Evolutionary conservation across 30 jellyfish, hydroid and myxozoan species (phyloP).

Genomic region (Catostylus mosaicus): DNA sequence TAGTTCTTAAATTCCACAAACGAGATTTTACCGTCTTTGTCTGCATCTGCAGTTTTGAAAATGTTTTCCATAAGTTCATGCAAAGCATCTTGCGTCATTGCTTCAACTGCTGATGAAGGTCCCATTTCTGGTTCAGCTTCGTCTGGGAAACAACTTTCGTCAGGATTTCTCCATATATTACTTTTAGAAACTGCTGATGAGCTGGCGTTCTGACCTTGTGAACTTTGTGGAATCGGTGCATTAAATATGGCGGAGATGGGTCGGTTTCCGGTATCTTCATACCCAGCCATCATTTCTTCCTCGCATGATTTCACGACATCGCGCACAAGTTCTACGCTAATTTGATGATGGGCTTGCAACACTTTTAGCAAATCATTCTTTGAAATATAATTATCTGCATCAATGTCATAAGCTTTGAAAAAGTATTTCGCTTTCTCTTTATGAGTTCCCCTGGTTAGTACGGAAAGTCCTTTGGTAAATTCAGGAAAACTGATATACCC

Average conservation of each 20-base stretch:
- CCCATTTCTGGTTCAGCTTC: slow-evolving; percentile 28
- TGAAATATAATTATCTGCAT: slow-evolving; percentile 81
- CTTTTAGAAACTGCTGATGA: slow-evolving; percentile 2
- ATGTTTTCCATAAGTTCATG: slow-evolving; percentile 80
- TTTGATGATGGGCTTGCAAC: slow-evolving; percentile 90
- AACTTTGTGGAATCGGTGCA: slow-evolving; percentile 93
- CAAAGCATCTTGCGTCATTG: slow-evolving; percentile 98
- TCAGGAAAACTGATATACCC: slow-evolving; percentile 88
- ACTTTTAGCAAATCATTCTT: slow-evolving; percentile 77
- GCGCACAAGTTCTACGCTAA: slow-evolving; percentile 89
- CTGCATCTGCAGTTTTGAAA: slow-evolving; percentile 83
- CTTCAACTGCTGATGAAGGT: slow-evolving; percentile 92
- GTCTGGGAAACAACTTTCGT: slow-evolving; percentile 6
- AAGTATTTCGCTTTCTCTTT: slow-evolving; percentile 81
- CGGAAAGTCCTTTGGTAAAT: slow-evolving; percentile 82
- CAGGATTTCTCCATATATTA: not conserved
- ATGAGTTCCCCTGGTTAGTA: slow-evolving; percentile 85
- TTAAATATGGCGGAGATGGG: slow-evolving; percentile 96
- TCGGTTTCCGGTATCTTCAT: slow-evolving; percentile 87
- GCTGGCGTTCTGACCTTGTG: slow-evolving; percentile 5
- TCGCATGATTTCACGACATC: slow-evolving; percentile 98
- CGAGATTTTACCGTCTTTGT: slow-evolving; percentile 85
- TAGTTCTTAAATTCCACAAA: slow-evolving; percentile 76
- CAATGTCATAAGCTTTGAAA: slow-evolving; percentile 93
- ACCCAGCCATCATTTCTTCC: slow-evolving; percentile 94